Evolutionary conservation across 2,888 invertebrate species (phyloP).

Genomic region (Anthophora plumipes): DNA sequence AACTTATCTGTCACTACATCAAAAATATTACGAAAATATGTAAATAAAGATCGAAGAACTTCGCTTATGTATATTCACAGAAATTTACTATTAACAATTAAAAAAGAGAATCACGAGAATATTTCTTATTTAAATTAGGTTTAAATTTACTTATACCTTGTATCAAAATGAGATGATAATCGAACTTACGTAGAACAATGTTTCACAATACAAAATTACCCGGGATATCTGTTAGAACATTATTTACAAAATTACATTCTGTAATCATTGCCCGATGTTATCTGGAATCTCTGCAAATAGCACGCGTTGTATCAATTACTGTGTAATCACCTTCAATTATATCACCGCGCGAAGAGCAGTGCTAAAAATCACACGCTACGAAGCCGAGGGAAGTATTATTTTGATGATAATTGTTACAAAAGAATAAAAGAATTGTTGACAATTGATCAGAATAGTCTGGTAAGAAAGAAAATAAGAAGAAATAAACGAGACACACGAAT

Average conservation of each 20-base stretch:
- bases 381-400: not conserved
- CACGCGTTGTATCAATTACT: not conserved
- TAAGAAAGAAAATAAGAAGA: not conserved
- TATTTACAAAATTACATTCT: constrained; percentile 7
- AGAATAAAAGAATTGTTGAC: not conserved
- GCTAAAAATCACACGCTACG: not conserved
- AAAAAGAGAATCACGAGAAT: too few relatives aligned
- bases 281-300: constrained; percentile 1
- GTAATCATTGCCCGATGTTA: constrained; percentile 5
- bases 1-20: too few relatives aligned
- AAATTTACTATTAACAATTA: too few relatives aligned
- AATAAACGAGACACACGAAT: not conserved
- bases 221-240: not conserved
- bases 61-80: too few relatives aligned
- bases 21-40: too few relatives aligned
- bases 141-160: too few relatives aligned
- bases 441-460: not conserved
- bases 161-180: not conserved
- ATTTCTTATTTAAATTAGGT: too few relatives aligned
- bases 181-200: not conserved
- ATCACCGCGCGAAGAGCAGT: constrained; percentile 1
- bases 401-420: not conserved
- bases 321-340: constrained; percentile 31
- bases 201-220: constrained; percentile 11
- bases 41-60: too few relatives aligned